Percentiles rank a stretch among this genome's conserved stretches.
Evolutionary conservation across 1,140 invertebrate genomes (phyloP).

Genomic region (Argopecten irradians): DNA sequence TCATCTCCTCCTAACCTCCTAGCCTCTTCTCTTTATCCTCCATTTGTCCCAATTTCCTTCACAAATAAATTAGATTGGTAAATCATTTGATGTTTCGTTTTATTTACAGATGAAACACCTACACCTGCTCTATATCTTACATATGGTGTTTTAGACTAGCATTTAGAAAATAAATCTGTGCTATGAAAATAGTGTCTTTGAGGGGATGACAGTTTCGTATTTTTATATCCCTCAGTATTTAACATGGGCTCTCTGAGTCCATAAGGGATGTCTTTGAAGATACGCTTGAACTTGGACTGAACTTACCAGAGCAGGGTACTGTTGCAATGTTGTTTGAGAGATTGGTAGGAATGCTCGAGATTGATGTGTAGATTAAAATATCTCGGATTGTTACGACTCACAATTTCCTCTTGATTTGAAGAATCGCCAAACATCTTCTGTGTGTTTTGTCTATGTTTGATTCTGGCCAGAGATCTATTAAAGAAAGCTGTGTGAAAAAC

Average conservation of each 20-base stretch:
- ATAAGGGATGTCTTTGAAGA: not conserved
- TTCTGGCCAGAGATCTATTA: not conserved
- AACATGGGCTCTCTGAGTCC: not conserved
- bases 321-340: conserved; percentile 6
- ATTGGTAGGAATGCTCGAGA: not conserved
- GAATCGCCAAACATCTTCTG: not conserved
- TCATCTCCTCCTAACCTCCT: too few species aligned
- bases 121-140: not conserved
- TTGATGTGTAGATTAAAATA: not conserved
- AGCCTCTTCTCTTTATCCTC: too few species aligned
- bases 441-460: not conserved
- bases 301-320: not conserved
- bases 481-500: not conserved
- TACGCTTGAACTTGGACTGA: not conserved
- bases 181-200: not conserved
- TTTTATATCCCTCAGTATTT: not conserved
- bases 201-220: not conserved
- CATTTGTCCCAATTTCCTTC: too few species aligned
- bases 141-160: not conserved
- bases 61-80: too few species aligned
- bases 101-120: not conserved
- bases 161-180: not conserved
- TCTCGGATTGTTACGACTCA: not conserved
- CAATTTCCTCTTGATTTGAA: conserved; percentile 8
- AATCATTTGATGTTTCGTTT: not conserved